phyloP scores from a whole-genome alignment of 2,888 invertebrate genomes.

The Acronicta psi region DNA sequence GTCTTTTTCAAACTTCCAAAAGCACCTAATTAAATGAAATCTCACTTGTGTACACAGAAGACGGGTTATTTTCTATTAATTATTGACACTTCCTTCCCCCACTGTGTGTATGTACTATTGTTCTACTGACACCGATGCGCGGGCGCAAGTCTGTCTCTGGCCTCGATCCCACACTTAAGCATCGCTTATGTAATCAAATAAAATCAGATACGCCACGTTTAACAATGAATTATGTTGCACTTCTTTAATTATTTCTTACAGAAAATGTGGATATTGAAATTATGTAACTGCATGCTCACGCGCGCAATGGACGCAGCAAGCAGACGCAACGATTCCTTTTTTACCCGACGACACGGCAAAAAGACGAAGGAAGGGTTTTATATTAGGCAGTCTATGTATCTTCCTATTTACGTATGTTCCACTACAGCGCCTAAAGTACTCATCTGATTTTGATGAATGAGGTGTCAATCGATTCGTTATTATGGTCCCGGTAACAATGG shows the following conservation, averaged over 20 bases:
- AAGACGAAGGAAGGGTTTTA: too few relatives aligned
- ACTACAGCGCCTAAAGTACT: too few relatives aligned
- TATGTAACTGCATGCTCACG: constrained; percentile 51
- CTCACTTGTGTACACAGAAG: constrained; percentile 34
- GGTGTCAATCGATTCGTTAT: too few relatives aligned
- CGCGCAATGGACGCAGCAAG: constrained; percentile 30
- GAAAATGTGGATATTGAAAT: constrained; percentile 50
- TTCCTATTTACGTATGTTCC: too few relatives aligned
- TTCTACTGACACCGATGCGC: constrained; percentile 78
- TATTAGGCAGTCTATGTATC: too few relatives aligned
- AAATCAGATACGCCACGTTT: constrained; percentile 60
- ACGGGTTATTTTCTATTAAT: constrained; percentile 50
- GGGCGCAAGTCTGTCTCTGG: constrained; percentile 63
- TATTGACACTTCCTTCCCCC: constrained; percentile 56
- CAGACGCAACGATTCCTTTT: too few relatives aligned
- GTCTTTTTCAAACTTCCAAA: background rate
- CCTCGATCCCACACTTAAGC: constrained; percentile 80
- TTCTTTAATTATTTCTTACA: constrained; percentile 59
- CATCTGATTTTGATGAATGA: too few relatives aligned
- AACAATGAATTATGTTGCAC: constrained; percentile 60
- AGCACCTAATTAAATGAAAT: constrained; percentile 13
- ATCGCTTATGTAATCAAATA: constrained; percentile 75
- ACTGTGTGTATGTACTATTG: constrained; percentile 62
- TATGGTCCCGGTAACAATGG: too few relatives aligned
- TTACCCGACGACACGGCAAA: too few relatives aligned